Evolutionary conservation across 2,797 vertebrate species (phyloP).

Genomic region (Onychomys leucogaster): DNA sequence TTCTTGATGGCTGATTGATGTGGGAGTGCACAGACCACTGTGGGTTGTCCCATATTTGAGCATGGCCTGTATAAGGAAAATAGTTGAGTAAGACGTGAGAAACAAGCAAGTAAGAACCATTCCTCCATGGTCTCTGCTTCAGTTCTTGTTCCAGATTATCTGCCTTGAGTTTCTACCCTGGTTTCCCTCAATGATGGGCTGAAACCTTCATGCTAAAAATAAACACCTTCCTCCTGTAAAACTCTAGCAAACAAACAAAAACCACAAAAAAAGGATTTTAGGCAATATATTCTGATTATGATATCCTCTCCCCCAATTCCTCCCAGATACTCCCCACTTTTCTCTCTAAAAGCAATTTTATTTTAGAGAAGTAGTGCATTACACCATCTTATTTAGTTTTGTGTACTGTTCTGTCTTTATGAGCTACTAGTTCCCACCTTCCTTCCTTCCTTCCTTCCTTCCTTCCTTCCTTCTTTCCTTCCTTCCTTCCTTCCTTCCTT

Average conservation of each 20-base stretch:
- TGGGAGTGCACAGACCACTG: too few relatives aligned
- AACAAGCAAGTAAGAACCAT: neutral
- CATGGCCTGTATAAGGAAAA: neutral
- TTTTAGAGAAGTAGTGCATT: neutral
- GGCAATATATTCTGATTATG: neutral
- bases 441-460: too few relatives aligned
- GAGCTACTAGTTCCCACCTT: neutral
- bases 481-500: neutral
- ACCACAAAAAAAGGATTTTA: neutral
- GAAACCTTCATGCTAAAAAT: neutral
- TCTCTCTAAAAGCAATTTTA: neutral
- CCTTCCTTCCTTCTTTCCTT: fast-evolving
- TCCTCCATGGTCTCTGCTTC: neutral
- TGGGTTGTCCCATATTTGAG: neutral
- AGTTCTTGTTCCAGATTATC: neutral
- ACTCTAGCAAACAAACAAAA: neutral
- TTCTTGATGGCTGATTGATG: neutral
- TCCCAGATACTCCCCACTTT: neutral
- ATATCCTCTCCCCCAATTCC: neutral
- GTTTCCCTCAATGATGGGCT: neutral
- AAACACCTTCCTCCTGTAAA: neutral
- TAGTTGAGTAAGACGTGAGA: neutral
- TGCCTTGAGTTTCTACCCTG: neutral
- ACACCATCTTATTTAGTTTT: neutral
- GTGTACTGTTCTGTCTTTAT: neutral